Evolutionary conservation across 1,140 invertebrate genomes (phyloP), one percentile per base, ranked within the genome.

Genomic region (Pseudobourletiella spinata): DNA sequence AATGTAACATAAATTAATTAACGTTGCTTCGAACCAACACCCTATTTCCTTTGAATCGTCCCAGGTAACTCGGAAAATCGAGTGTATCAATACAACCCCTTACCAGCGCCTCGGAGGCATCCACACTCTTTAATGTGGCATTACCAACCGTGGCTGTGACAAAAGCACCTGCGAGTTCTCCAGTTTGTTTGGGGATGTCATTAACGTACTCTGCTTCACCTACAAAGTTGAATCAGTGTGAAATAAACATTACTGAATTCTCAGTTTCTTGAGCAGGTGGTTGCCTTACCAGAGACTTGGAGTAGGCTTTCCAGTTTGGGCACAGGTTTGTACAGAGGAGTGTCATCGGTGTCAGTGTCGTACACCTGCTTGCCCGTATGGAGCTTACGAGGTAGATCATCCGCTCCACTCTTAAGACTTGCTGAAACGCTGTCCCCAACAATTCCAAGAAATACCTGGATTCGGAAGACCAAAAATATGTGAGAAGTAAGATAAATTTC

Each of bases 251-350:
- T 39, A 39, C n/a, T 39, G n/a, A 11, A 39, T 39, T 39, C 32
- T 39, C n/a, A 11, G 8, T 11, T 39, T 39, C 8, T 39, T 39
- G 32, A 39, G n/a, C 8, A 39, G 8, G n/a, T 39, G n/a, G n/a
- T 11, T n/a, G 8, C 32, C 75, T 57, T 65, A 73, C 72, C 59
- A 11, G 86, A 81, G 39, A 80, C 84, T 78, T 79, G 77, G 16
- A 69, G 59, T 20, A 64, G n/a, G 1, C 74, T 73, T 59, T 78
- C 76, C 15, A 77, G 25, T 66, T 80, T 80, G 3, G 73, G 72
- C 14, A 79, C 60, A 4, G 77, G 72, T 71, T 80, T 67, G 14
- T 46, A 61, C 15, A 58, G 6, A 43, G 32, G 25, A 1, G 57
- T 48, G 6, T 25, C 50, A 16, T 56, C 66, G 43, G 26, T 42